Base-by-base conservation (phyloP, 2,113 vertebrate genomes). In the Entosphenus tridentatus region DNA sequence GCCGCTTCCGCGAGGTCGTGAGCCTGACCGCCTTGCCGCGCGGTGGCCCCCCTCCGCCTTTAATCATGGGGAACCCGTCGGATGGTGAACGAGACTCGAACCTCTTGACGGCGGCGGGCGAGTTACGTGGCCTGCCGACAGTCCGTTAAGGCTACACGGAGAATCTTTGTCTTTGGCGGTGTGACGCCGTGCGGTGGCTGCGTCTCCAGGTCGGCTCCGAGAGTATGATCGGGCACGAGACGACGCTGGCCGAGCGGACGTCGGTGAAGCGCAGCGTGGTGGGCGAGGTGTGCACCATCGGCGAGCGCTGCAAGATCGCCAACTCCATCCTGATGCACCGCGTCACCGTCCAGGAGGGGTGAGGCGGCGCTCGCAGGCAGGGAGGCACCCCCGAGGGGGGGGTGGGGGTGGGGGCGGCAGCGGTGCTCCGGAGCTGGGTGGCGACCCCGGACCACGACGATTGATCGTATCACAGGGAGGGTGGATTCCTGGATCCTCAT, bases 281-380 rank as follows among this genome's bases (percentile, higher is more conserved):
- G 0, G 92, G 93, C 58, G 80, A 79, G 74, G 80, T 77, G 69
- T 86, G 87, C 72, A 74, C 71, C 3, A 78, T 96, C 71, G 86
- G 79, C 78, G 88, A 91, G 70, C 90, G 82, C 81, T 88, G 88
- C 72, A 88, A 89, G 80, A 79, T 98, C 74, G 82, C 80, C 72
- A 95, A 83, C 78, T 95, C 89, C 70, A 86, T 98, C 80, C 83
- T 98, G 76, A 98, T 98, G 93, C 89, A 90, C 68, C 85, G 82
- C 14, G 89, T 96, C 74, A 93, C 82, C 13, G 80, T 98, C 68
- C 86, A 95, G 70, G 92, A 98, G 77, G 89, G 89, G 93, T 96
- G 82, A 73, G 87, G 82, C 55, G 39, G 39, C 39, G 39, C 39
- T 39, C 39, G 39, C 39, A 39, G 39, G 39, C 39, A 39, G 39